phyloP scores from a whole-genome alignment of 2,113 vertebrate genomes.

The Microtus montanus region DNA sequence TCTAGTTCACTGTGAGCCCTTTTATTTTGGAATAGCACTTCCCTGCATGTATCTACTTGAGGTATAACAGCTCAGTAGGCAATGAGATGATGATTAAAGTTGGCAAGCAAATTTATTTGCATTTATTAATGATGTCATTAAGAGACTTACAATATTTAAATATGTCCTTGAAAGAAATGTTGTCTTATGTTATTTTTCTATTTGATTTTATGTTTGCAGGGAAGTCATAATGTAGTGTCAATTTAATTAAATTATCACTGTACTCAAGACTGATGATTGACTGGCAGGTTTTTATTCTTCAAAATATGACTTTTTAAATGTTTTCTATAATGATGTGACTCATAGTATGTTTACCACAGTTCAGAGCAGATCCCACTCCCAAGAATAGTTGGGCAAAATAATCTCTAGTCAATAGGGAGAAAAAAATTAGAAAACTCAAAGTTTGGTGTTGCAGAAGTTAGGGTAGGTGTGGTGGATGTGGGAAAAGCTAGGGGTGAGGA shows the following conservation, averaged over 20 bases:
- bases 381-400: neutral
- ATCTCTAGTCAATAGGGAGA: neutral
- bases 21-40: neutral
- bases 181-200: neutral
- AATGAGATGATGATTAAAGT: neutral
- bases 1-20: neutral
- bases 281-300: neutral
- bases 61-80: neutral
- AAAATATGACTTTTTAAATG: neutral
- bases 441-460: neutral
- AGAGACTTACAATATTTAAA: neutral
- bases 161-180: neutral
- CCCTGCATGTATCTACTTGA: neutral
- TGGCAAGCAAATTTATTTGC: slow-evolving; percentile 21
- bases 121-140: neutral
- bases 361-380: neutral
- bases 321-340: neutral
- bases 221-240: neutral
- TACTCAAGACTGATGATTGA: neutral
- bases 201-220: neutral
- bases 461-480: neutral
- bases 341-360: neutral
- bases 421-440: neutral
- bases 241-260: neutral
- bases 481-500: neutral